Conservation (phyloP, 2,113 vertebrate genomes). For the Eleginops maclovinus region DNA sequence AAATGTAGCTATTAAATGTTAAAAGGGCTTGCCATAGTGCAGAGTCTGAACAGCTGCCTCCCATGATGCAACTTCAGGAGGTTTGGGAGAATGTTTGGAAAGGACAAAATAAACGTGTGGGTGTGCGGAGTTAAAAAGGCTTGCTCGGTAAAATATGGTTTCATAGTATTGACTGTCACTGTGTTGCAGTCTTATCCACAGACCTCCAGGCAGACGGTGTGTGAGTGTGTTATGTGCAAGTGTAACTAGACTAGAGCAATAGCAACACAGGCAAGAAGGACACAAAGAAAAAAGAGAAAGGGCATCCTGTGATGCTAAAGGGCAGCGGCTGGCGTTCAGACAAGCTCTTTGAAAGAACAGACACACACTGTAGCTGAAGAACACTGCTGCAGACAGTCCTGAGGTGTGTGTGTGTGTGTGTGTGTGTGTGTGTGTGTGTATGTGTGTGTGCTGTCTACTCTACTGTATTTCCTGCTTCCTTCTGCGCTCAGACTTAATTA, state of each 20-base stretch:
- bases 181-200: neutral
- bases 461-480: constrained; percentile 12
- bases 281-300: constrained; percentile 36
- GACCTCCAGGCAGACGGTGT: constrained; percentile 30
- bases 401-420: constrained; percentile 23
- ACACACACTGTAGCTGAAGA: constrained; percentile 30
- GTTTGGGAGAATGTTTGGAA: no score
- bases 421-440: constrained; percentile 9
- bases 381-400: constrained; percentile 54
- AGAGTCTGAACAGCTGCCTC: no score
- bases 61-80: no score
- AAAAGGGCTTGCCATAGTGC: no score
- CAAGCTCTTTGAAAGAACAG: constrained; percentile 49
- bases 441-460: neutral
- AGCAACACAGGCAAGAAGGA: constrained; percentile 24
- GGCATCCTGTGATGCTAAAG: constrained; percentile 53
- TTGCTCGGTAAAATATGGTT: neutral
- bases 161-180: neutral
- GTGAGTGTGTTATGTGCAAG: constrained; percentile 5
- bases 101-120: no score
- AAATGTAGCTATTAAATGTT: no score
- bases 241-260: constrained; percentile 4
- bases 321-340: constrained; percentile 56
- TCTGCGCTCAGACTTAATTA: constrained; percentile 28
- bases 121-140: no score